Base-by-base conservation (phyloP, 2,888 invertebrate species). In the Cosmopolites sordidus region DNA sequence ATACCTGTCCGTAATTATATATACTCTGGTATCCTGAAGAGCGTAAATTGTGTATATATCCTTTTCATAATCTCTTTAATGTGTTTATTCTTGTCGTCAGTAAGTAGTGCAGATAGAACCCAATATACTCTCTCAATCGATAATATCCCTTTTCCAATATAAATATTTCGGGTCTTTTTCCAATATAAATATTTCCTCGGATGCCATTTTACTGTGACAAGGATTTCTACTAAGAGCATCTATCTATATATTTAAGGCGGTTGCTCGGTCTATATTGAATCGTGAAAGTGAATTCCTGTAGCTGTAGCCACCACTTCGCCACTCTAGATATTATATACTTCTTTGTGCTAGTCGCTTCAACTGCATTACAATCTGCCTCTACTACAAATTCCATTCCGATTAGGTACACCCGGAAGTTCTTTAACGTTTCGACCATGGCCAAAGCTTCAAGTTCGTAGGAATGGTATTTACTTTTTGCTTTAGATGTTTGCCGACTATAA, bases 371-470 rank as follows among this genome's bases (percentile, higher is more conserved):
- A 46, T 73, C 73, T 0, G 66, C 68, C 0, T 64, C 49, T 1
- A 69, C 57, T 1, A 55, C 62, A 48, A 72, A 72, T 1, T 43
- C 12, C 2, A 62, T 58, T 1, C 66, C 67, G 2, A 66, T 52
- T 0, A 73, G 40, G 51, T 71, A 73, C 0, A 61, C 61, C 9
- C 69, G 58, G 52, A 71, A 72, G 47, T 68, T 65, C 12, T 62
- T 51, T 1, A 72, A 33, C 9, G 64, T 60, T 45, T 60, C 64
- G 0, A 72, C 66, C 0, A 73, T 64, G 0, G 70, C 71, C n/a
- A 73, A 56, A 1, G 62, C 64, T 48, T 73, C 69, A n/a, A 67
- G 50, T 33, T 75, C 73, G 18, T 67, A 68, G 0, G 66, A 66
- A 27, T 67, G 66, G 30, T 68, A 71, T 27, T 62, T 66, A 14